A percentile compares a stretch with the other conserved stretches of the same genome.
Conservation (phyloP, 2,888 invertebrate genomes). For the Sarcophaga subvicina region DNA sequence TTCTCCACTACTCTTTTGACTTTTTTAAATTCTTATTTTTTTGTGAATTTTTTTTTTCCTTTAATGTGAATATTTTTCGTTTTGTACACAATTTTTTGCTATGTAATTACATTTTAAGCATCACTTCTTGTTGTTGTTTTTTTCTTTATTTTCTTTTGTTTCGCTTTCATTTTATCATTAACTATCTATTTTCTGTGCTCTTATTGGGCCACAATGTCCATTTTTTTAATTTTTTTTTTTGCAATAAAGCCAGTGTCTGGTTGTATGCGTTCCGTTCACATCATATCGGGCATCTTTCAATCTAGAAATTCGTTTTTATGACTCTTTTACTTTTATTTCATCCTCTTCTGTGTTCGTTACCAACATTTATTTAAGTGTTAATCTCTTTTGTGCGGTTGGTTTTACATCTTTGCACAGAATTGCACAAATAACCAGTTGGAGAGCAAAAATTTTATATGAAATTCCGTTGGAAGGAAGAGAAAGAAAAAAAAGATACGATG, state of each 20-base stretch:
- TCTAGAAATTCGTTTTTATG: conserved; percentile 22
- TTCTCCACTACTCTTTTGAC: conserved; percentile 32
- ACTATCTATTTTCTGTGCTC: conserved; percentile 1
- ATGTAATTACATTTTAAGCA: conserved; percentile 64
- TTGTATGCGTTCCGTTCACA: conserved; percentile 22
- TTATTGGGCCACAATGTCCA: not conserved
- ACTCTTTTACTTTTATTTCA: not conserved
- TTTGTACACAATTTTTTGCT: conserved; percentile 17
- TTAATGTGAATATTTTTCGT: conserved; percentile 10
- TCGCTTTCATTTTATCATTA: not conserved
- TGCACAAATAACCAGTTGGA: not conserved
- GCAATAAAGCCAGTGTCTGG: not conserved
- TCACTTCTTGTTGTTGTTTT: conserved; percentile 35
- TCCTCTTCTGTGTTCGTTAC: not conserved
- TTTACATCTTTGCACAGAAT: conserved; percentile 21
- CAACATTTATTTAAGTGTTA: conserved; percentile 61
- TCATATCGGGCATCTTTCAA: conserved; percentile 50
- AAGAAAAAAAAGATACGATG: not conserved
- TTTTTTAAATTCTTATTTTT: conserved; percentile 13
- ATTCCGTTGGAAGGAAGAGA: not conserved
- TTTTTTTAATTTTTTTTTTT: too few species aligned
- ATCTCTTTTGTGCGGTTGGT: conserved; percentile 55
- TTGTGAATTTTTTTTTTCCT: conserved; percentile 13
- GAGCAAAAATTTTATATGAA: not conserved
- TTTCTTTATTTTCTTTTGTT: not conserved